Base-by-base conservation (phyloP, 92 coral and sea anemone species). In the Porites evermanni region DNA sequence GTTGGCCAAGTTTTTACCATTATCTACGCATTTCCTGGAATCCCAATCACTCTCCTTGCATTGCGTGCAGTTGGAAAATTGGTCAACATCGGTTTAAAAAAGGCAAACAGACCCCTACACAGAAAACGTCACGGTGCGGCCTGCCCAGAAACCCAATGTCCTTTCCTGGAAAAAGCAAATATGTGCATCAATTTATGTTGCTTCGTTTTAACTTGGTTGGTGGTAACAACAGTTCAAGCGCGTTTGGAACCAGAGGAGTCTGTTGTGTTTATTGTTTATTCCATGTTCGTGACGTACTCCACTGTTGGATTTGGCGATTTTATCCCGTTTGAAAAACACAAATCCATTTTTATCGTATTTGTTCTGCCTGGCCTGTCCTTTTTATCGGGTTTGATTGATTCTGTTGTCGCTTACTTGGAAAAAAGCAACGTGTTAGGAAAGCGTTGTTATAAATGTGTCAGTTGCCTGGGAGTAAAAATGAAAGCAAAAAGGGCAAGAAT, bases 301-400 rank as follows among this genome's bases (percentile, higher is more conserved):
- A 89, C 92, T 6, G 79, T 89, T 23, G 92, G 92, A 11, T 89
- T 78, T 58, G 92, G 92, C 1, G 92, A 89, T 66, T 6, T 73
- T 64, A 83, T 83, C 64, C 87, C 87, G 32, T 83, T 83, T 74
- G 72, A 83, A 64, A 17, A 72, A 70, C 74, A 3, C 18, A 26
- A 23, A 51, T 65, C 64, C 12, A 74, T 67, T 79, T 52, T 84
- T 78, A 54, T 78, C 19, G 50, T 83, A 64, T 61, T 7, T 11
- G 53, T 83, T 66, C 26, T 89, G 8, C 70, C 88, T 12, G 92
- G 92, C 2, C 51, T 89, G 65, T 84, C 81, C 23, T 85, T 83
- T 10, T 38, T 89, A 81, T 77, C 92, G 10, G 79, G 89, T 78
- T 68, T 38, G 1, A 86, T 89, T 44, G 83, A 89, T 53, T 70